Conservation (phyloP, 2,888 invertebrate genomes). For the Podabrus alpinus region DNA sequence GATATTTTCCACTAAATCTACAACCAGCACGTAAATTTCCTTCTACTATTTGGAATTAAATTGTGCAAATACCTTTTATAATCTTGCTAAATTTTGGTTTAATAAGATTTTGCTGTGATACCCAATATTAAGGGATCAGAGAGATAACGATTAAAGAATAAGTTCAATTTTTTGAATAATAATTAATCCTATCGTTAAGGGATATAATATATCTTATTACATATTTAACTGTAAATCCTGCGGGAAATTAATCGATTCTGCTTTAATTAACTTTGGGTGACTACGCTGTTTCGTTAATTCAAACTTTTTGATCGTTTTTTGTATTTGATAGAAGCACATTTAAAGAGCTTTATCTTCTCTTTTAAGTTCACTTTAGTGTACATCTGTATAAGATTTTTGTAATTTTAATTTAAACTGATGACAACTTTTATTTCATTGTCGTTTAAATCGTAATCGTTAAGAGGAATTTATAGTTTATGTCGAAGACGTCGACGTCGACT, state of each 20-base stretch:
- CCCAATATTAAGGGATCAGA: background rate
- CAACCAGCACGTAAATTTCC: background rate
- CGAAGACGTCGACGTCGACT: background rate
- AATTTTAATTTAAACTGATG: background rate
- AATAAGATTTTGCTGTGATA: background rate
- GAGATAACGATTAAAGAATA: background rate
- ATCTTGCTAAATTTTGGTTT: background rate
- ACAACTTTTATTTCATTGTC: background rate
- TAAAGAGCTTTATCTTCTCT: constrained; percentile 4
- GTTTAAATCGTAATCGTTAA: background rate
- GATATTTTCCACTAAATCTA: background rate
- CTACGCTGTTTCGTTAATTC: constrained; percentile 34
- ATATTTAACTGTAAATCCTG: constrained; percentile 34
- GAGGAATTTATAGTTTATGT: background rate
- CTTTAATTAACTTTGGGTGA: constrained; percentile 36
- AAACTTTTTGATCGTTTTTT: constrained; percentile 30
- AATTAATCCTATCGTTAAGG: constrained; percentile 22
- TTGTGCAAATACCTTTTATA: background rate
- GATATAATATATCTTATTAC: constrained; percentile 26
- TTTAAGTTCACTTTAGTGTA: constrained; percentile 11
- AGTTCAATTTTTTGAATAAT: background rate
- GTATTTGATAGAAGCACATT: constrained; percentile 12
- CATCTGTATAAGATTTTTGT: background rate
- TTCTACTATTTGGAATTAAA: background rate
- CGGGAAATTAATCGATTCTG: constrained; percentile 39